These are phyloP conservation scores for Trichosurus vulpecula DNA, from an alignment of 2,797 vertebrate genomes.

Conservation along the genomic window DNA sequence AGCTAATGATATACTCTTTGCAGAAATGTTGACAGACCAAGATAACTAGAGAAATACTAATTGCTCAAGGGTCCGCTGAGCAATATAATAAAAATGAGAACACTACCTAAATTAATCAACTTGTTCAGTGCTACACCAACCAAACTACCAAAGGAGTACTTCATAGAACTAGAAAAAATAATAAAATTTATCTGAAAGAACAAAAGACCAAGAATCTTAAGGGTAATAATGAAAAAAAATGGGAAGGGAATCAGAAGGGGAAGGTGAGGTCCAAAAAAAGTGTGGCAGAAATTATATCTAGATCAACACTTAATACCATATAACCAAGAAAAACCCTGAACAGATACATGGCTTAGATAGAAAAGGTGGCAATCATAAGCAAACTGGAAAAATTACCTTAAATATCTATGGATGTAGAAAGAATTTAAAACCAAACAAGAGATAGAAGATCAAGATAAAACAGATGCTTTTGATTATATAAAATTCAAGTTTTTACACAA, in stretches of 20 bases:
- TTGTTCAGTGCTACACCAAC: not conserved
- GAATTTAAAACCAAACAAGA: too few relatives aligned
- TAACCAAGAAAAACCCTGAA: not conserved
- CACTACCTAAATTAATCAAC: not conserved
- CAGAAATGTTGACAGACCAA: not conserved
- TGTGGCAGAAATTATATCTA: not conserved
- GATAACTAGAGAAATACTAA: not conserved
- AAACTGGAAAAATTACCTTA: not conserved
- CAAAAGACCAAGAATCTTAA: not conserved
- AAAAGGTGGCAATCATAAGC: not conserved
- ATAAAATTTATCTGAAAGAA: too few relatives aligned
- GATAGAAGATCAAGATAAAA: not conserved
- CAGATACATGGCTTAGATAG: not conserved
- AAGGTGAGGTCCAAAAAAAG: too few relatives aligned
- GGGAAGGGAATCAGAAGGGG: too few relatives aligned
- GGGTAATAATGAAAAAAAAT: not conserved
- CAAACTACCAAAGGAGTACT: too few relatives aligned
- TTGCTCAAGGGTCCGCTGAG: not conserved
- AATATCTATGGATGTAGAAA: too few relatives aligned
- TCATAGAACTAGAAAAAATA: too few relatives aligned
- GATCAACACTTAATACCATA: not conserved
- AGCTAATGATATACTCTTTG: not conserved
- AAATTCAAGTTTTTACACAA: not conserved
- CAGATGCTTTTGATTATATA: not conserved
- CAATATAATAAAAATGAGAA: not conserved